A percentile compares a stretch with the other conserved stretches of the same genome.
Conservation (phyloP, 2,113 vertebrate species). For the Meleagris gallopavo region DNA sequence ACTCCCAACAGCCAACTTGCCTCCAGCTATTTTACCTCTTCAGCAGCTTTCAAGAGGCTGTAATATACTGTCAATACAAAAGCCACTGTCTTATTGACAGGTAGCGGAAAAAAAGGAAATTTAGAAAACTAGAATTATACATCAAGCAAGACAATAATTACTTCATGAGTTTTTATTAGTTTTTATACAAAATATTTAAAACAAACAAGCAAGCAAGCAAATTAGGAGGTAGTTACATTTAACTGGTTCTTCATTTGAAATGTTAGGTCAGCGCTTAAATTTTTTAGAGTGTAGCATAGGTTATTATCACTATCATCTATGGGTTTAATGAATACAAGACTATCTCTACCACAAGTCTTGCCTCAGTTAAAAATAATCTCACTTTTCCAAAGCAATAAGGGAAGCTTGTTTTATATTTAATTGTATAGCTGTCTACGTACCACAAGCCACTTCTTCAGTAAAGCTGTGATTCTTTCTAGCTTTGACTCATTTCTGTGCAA, state of each 20-base stretch:
- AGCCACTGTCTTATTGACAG: constrained; percentile 36
- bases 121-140: constrained; percentile 21
- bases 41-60: constrained; percentile 40
- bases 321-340: not conserved
- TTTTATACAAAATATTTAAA: not conserved
- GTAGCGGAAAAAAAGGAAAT: not conserved
- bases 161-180: not conserved
- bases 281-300: not conserved
- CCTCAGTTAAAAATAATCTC: not conserved
- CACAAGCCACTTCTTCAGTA: not conserved
- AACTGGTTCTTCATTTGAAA: not conserved
- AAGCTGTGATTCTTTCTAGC: not conserved
- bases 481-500: not conserved
- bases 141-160: constrained; percentile 6
- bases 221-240: not conserved
- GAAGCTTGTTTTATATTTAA: not conserved
- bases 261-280: not conserved
- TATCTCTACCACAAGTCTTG: not conserved
- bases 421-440: not conserved
- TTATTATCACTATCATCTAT: not conserved
- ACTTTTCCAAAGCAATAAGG: not conserved
- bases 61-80: constrained; percentile 42
- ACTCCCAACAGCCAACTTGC: constrained; percentile 23
- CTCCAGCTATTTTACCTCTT: constrained; percentile 51
- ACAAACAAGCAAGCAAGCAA: not conserved